Percentiles rank a stretch among this genome's conserved stretches.
phyloP scores from a whole-genome alignment of 2,113 vertebrate species.

The Brachyhypopomus gauderio region DNA sequence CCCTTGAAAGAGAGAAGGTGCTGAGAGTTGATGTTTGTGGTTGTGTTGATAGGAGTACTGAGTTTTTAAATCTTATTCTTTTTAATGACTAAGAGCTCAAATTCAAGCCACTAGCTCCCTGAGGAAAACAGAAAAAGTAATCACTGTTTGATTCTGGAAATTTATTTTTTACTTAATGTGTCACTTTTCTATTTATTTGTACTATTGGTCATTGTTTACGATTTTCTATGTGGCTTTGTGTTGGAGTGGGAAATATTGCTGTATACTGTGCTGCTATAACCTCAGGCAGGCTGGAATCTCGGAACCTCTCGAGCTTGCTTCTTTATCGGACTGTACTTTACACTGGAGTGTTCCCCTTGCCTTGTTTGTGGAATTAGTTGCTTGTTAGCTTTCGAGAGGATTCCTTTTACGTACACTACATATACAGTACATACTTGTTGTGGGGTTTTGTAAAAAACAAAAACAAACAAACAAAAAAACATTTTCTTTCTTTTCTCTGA shows the following conservation, averaged over 20 bases:
- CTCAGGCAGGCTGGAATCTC: conserved; percentile 57
- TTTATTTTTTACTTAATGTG: conserved; percentile 8
- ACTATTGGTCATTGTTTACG: conserved; percentile 44
- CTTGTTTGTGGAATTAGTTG: conserved; percentile 64
- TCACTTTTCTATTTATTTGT: conserved; percentile 35
- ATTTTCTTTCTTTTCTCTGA: conserved; percentile 35
- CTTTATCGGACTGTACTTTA: conserved; percentile 67
- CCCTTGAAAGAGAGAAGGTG: conserved; percentile 24
- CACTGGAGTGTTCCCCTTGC: conserved; percentile 56
- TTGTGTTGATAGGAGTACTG: background rate
- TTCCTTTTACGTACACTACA: conserved; percentile 1
- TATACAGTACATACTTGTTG: conserved; percentile 23
- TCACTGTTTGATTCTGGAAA: conserved; percentile 1
- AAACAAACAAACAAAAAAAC: background rate
- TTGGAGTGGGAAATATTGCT: conserved; percentile 47
- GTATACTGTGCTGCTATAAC: conserved; percentile 71
- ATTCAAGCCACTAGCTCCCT: conserved; percentile 72
- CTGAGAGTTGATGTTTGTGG: conserved; percentile 18
- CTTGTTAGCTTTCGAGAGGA: conserved; percentile 51
- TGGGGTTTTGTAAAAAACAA: conserved; percentile 32
- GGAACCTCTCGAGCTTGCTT: conserved; percentile 55
- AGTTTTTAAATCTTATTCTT: background rate
- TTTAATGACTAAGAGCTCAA: conserved; percentile 71
- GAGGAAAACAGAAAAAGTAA: conserved; percentile 50
- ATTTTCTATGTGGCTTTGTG: conserved; percentile 26